phyloP scores from a whole-genome alignment of 2,113 vertebrate species.

The Callipepla californica region DNA sequence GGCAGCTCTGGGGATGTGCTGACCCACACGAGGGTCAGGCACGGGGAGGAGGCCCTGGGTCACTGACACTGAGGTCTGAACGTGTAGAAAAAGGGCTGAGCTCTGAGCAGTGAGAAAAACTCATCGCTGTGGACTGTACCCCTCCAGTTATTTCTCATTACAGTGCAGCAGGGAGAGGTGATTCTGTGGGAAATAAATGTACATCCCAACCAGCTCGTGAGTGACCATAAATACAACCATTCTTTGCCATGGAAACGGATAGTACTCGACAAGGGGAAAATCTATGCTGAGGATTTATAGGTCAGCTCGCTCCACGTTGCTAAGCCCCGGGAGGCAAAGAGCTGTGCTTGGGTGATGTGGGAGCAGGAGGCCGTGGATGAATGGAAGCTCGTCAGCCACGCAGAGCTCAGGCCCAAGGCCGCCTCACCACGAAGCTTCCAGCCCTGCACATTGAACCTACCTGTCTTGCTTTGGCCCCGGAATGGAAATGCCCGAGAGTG shows the following conservation, averaged over 20 bases:
- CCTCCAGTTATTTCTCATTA: not conserved
- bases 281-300: not conserved
- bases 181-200: not conserved
- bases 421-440: not conserved
- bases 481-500: not conserved
- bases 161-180: not conserved
- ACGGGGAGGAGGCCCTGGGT: not conserved
- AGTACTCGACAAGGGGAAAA: not conserved
- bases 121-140: rapidly evolving
- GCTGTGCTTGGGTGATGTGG: not conserved
- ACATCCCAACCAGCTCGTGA: not conserved
- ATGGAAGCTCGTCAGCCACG: rapidly evolving
- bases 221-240: constrained; percentile 1
- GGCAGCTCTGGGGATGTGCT: not conserved
- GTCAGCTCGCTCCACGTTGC: not conserved
- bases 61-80: not conserved
- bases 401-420: not conserved
- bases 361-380: not conserved
- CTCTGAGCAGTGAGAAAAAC: not conserved
- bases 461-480: not conserved
- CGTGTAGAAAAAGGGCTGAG: not conserved
- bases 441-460: not conserved
- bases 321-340: rapidly evolving
- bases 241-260: constrained; percentile 56
- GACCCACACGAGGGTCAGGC: not conserved